Base-by-base conservation (phyloP, 37 sponge, comb jelly and placozoan genomes). In the Amphimedon queenslandica region DNA sequence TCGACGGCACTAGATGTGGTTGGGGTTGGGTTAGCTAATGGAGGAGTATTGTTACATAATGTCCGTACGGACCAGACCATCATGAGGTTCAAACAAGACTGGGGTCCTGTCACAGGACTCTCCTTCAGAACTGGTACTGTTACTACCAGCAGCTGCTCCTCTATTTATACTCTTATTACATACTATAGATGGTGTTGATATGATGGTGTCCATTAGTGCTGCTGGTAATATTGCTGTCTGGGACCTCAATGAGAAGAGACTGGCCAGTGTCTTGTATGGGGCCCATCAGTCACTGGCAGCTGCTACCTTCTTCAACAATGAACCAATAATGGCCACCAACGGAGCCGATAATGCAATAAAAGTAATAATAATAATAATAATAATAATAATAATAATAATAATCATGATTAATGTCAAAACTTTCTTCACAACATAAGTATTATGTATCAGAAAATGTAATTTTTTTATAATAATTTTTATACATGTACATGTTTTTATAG, bases 61-160 rank as follows among this genome's bases (percentile, higher is more conserved):
- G 51, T 97, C 25, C 84, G 78, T 57, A 77, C 42, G 40, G 95
- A 97, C 73, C 80, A 86, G 72, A 84, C 90, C 18, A 5, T 97
- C 16, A 88, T 97, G 93, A 84, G 73, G 58, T 97, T 97, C 55
- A 80, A 86, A 35, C 99, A 97, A 47, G 99, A 97, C 37, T 96
- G 93, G 96, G 95, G 95, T 0, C 96, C 93, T 1, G 95, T 92
- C 30, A 94, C 79, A 35, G 37, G 66, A 5, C 55, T 97, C 60
- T 77, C 82, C 32, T 97, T 97, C 61, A 83, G 99, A 83, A 79
- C 87, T 39, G 96, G 96, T 92, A n/a, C 51, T 24, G 30, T 58
- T 21, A 23, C 32, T 23, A 23, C 11, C 29, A 63, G 13, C 53
- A 29, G 64, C 11, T 63, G 16, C 11, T 53, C 8, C 13, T 18